Percentiles rank a stretch among this genome's conserved stretches.
Evolutionary conservation across 2,797 vertebrate genomes (phyloP).

Genomic region (Etheostoma perlongum): DNA sequence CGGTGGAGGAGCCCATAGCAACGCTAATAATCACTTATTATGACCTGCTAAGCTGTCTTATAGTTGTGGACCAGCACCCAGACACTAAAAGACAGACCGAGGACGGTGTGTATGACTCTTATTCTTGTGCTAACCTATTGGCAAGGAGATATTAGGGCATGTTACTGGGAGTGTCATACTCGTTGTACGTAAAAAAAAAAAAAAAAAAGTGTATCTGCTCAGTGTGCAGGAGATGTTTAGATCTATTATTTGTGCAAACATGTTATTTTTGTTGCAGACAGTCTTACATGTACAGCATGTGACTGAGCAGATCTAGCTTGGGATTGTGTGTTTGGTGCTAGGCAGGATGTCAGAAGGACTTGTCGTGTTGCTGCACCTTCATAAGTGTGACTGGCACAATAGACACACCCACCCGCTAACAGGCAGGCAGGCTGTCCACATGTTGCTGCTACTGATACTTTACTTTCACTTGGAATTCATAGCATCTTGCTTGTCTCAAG

Average conservation of each 20-base stretch:
- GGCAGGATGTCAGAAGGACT: slow-evolving; percentile 29
- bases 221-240: neutral
- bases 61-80: slow-evolving; percentile 44
- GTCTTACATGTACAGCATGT: slow-evolving; percentile 12
- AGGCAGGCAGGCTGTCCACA: slow-evolving; percentile 50
- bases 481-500: slow-evolving; percentile 22
- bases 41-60: slow-evolving; percentile 63
- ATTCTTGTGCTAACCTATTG: slow-evolving; percentile 26
- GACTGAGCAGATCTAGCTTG: slow-evolving; percentile 7
- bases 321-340: slow-evolving; percentile 22
- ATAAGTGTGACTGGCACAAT: slow-evolving; percentile 49
- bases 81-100: slow-evolving; percentile 44
- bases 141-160: slow-evolving; percentile 9
- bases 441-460: slow-evolving; percentile 50
- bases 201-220: neutral
- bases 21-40: slow-evolving; percentile 62
- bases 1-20: slow-evolving; percentile 54
- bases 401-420: slow-evolving; percentile 65
- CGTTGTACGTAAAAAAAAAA: neutral
- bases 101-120: slow-evolving; percentile 60
- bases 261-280: slow-evolving; percentile 6
- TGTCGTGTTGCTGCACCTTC: slow-evolving; percentile 53
- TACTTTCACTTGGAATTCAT: slow-evolving; percentile 34
- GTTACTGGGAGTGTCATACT: slow-evolving; percentile 6
- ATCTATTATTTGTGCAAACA: neutral